Evolutionary conservation across 2,888 invertebrate species (phyloP).

Genomic region (Dicyrtoma fusca): DNA sequence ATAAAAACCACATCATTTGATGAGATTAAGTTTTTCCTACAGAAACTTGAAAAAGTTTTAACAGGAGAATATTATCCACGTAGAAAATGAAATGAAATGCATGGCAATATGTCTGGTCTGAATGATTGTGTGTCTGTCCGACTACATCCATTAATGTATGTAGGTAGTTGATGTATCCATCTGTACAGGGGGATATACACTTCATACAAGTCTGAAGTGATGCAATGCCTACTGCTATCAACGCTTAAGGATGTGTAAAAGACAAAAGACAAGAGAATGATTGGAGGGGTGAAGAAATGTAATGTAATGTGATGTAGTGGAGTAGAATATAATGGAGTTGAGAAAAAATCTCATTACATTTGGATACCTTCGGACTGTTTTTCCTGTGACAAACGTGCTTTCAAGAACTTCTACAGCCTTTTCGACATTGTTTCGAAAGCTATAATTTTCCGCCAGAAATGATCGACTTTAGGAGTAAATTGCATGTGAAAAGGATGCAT

Average conservation of each 20-base stretch:
- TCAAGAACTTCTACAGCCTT: conserved; percentile 11
- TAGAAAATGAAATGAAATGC: conserved; percentile 1
- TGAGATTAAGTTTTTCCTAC: conserved; percentile 37
- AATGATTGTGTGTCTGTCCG: neutral
- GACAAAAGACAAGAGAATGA: neutral
- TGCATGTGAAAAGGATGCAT: conserved; percentile 35
- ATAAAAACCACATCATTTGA: conserved; percentile 42
- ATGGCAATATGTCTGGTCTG: neutral
- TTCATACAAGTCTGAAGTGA: neutral
- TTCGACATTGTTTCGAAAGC: conserved; percentile 13
- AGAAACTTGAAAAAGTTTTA: neutral
- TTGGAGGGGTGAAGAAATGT: neutral
- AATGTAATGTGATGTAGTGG: neutral
- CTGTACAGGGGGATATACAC: too few relatives aligned
- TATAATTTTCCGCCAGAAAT: conserved; percentile 39
- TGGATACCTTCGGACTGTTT: conserved; percentile 18
- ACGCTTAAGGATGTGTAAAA: neutral
- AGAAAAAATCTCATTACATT: conserved; percentile 38
- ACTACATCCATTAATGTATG: too few relatives aligned
- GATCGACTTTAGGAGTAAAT: conserved; percentile 36
- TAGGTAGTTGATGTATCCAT: too few relatives aligned
- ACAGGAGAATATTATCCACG: neutral
- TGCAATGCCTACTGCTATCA: neutral
- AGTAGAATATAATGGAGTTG: neutral
- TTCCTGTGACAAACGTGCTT: conserved; percentile 29